phyloP scores from a whole-genome alignment of 2,888 invertebrate genomes.

The Lapara coniferarum region DNA sequence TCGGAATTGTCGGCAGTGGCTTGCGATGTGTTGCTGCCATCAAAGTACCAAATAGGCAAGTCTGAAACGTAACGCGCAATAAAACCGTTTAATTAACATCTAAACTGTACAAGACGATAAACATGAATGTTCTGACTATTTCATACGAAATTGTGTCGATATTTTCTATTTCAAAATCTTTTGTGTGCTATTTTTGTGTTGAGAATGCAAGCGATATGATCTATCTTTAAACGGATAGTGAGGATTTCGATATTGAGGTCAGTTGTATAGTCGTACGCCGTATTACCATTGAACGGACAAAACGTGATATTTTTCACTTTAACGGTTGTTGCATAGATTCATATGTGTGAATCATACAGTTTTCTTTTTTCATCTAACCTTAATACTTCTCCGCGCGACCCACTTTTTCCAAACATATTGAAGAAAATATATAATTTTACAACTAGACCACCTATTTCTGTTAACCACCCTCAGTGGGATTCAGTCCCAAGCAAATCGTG shows the following conservation, averaged over 20 bases:
- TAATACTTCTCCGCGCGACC: too few relatives aligned
- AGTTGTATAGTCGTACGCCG: not conserved
- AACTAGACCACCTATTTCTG: not conserved
- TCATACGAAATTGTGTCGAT: not conserved
- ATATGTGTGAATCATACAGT: too few relatives aligned
- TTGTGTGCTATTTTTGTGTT: not conserved
- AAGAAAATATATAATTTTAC: too few relatives aligned
- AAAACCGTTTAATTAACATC: conserved; percentile 38
- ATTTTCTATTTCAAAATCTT: not conserved
- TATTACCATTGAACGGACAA: too few relatives aligned
- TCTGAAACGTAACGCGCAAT: conserved; percentile 67
- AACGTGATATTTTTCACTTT: too few relatives aligned
- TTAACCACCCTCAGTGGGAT: too few relatives aligned
- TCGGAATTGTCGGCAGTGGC: conserved; percentile 87
- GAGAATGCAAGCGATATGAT: not conserved
- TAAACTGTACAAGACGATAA: conserved; percentile 35
- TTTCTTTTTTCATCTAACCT: too few relatives aligned
- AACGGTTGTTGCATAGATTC: too few relatives aligned
- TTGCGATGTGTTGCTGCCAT: conserved; percentile 89
- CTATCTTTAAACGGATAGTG: not conserved
- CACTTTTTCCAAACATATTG: too few relatives aligned
- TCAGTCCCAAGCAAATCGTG: too few relatives aligned
- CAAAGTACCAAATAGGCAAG: conserved; percentile 89
- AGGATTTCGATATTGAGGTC: not conserved
- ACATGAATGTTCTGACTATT: conserved; percentile 25